phyloP scores from a whole-genome alignment of 53 echinoderm and acorn worm genomes.

The Echinarachnius parma region DNA sequence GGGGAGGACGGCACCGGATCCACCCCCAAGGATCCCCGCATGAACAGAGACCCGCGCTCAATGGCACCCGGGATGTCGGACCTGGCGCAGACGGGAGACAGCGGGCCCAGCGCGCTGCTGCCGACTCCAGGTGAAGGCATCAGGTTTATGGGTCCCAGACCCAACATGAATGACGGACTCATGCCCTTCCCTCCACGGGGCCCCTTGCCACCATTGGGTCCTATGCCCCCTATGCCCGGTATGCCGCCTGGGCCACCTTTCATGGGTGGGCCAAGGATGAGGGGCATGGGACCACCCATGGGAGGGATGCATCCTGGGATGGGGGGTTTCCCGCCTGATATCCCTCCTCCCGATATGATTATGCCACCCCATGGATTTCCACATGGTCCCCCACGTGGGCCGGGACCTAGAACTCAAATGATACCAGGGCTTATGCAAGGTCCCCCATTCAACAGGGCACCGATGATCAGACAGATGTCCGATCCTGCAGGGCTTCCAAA shows the following conservation, averaged over 20 bases:
- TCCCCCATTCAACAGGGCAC: constrained; percentile 38
- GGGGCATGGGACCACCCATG: constrained; percentile 38
- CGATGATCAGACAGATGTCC: constrained; percentile 39
- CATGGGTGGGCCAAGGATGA: constrained; percentile 30
- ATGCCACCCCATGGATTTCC: constrained; percentile 34
- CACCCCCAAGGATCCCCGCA: constrained; percentile 18
- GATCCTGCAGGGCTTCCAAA: constrained; percentile 31
- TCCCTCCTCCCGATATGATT: constrained; percentile 51
- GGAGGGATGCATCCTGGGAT: constrained; percentile 52
- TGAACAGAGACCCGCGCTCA: constrained; percentile 33
- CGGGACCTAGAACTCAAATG: constrained; percentile 25
- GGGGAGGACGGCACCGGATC: constrained; percentile 10
- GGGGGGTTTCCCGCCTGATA: constrained; percentile 55
- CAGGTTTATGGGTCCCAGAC: constrained; percentile 26
- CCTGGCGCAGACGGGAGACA: constrained; percentile 1
- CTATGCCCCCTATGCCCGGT: too few species aligned
- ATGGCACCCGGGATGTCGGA: constrained; percentile 23
- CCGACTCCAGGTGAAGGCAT: constrained; percentile 53
- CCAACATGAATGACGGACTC: constrained; percentile 26
- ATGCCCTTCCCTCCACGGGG: constrained; percentile 48
- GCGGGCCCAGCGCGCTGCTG: constrained; percentile 33
- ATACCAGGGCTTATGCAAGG: constrained; percentile 37
- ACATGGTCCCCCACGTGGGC: constrained; percentile 38
- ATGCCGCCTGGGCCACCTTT: constrained; percentile 39
- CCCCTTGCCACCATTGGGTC: constrained; percentile 18